Base-by-base conservation (phyloP, 2,888 invertebrate species). In the Xanthorhoe spadicearia region DNA sequence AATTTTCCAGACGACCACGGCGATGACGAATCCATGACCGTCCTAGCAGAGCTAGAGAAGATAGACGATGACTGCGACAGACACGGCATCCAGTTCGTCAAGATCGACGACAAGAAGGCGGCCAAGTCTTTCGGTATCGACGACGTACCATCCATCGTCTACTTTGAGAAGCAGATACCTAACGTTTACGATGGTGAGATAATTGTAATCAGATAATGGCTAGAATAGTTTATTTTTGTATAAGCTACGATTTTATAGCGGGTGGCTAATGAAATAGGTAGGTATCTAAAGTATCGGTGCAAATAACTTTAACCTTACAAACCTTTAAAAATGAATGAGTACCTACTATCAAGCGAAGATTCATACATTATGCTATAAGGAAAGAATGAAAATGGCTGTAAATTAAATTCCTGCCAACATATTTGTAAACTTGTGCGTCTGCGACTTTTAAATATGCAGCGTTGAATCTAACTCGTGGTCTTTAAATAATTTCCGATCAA, bases 31-130 rank as follows among this genome's bases (percentile, higher is more conserved):
- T 97, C 97, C 66, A 96, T 96, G 95, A 95, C 96, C 78, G 97
- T 97, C 61, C 94, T 98, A 75, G 95, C 94, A 72, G 98, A 98
- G 88, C 93, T 98, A 76, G 98, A 98, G 90, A 97, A 97, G 90
- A 98, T 98, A 81, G 98, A 98, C 87, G 98, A 98, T 87, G 98
- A 98, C 86, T 97, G 97, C 85, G 98, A 98, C 88, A 96, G 96
- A 78, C 97, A 97, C 82, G 97, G 97, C 67, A 98, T 98, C 77
- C 97, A 97, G 85, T 98, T 98, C 86, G 98, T 98, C 50, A 98
- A 98, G 92, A 98, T 98, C 75, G 98, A 98, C 81, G 98, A 98
- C 85, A 93, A 94, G 49, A 95, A 95, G 75, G 97, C 97, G n/a
- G 97, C 97, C 59, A 95, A 94, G 72, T 96, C 97, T 70, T 98